Percentiles rank a stretch among this genome's conserved stretches.
Evolutionary conservation across 2,888 invertebrate species (phyloP).

Genomic region (Eupsilia transversa): DNA sequence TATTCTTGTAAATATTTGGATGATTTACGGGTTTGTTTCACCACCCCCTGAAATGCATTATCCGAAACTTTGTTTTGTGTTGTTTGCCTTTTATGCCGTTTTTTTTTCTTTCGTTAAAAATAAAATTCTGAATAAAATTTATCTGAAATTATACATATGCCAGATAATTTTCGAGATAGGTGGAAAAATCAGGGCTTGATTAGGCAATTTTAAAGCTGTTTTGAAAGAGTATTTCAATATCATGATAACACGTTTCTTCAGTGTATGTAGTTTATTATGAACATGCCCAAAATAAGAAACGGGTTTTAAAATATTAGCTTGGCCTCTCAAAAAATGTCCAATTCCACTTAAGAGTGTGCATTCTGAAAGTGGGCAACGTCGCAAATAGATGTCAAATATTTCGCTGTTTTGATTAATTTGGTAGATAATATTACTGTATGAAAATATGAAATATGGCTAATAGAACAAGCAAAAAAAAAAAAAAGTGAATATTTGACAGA

Average conservation of each 20-base stretch:
- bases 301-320: too few relatives aligned
- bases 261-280: too few relatives aligned
- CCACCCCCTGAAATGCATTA: neutral
- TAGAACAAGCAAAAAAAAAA: constrained; percentile 4
- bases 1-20: neutral
- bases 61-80: neutral
- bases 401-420: too few relatives aligned
- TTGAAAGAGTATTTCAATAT: neutral
- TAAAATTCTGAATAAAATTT: neutral
- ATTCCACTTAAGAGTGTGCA: neutral
- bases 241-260: neutral
- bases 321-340: neutral
- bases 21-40: neutral
- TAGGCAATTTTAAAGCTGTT: neutral
- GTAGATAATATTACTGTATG: too few relatives aligned
- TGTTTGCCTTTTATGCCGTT: neutral
- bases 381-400: too few relatives aligned
- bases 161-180: neutral
- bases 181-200: neutral
- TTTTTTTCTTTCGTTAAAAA: neutral
- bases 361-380: too few relatives aligned
- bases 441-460: too few relatives aligned
- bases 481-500: too few relatives aligned
- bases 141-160: neutral
- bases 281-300: neutral